Evolutionary conservation across 2,888 invertebrate genomes (phyloP), one percentile per base, ranked within the genome.

Genomic region (Deladenus siricidicola): DNA sequence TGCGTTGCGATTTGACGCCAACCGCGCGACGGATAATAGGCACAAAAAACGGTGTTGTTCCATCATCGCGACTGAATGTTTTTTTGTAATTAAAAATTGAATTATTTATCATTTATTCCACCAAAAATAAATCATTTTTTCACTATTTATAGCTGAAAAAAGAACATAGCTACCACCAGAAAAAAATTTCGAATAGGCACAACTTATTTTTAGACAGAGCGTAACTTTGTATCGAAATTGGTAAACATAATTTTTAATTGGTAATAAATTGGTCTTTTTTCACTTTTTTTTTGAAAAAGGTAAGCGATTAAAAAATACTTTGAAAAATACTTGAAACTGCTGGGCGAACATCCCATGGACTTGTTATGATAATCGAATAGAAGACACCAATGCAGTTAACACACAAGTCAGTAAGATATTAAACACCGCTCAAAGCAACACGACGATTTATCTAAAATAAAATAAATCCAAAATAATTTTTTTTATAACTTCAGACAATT

Each of bases 261-360:
- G n/a, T n/a, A n/a, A n/a, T n/a, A n/a, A n/a, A n/a, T n/a, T n/a
- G n/a, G n/a, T n/a, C n/a, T n/a, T n/a, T n/a, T n/a, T n/a, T n/a
- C n/a, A n/a, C n/a, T n/a, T n/a, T n/a, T n/a, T n/a, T n/a, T n/a
- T n/a, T n/a, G n/a, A n/a, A n/a, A n/a, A n/a, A n/a, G n/a, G n/a
- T n/a, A n/a, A n/a, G n/a, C 39, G 6, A 34, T 34, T 10, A 34
- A 34, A 34, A 34, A 34, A 10, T 34, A 34, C 39, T 34, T 34
- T n/a, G n/a, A n/a, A n/a, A n/a, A n/a, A n/a, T n/a, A 34, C 39
- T 14, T 34, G 39, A 53, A 49, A 45, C 63, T 68, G 48, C 65
- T 66, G 49, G 65, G 65, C 49, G 66, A 43, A 57, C 65, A 65
- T 65, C 65, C 65, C 65, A 65, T 65, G 29, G 34, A 60, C 39